A percentile compares a stretch with the other conserved stretches of the same genome.
These are phyloP conservation scores for Amphimallon solstitiale DNA, from an alignment of 2,888 invertebrate species.

Conservation along the genomic window DNA sequence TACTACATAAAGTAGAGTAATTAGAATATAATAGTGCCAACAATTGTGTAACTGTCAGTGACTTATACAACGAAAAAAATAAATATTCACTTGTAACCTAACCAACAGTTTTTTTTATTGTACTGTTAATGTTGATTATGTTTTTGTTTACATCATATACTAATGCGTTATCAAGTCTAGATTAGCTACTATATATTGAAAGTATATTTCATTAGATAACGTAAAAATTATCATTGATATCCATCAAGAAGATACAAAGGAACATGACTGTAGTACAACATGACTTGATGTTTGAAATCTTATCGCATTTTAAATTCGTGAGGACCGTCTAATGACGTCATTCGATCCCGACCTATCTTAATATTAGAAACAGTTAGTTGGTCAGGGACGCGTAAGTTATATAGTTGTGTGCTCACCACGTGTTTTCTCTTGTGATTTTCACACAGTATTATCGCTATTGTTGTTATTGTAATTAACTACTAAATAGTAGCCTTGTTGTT, in stretches of 20 bases:
- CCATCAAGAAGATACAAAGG: too few species aligned
- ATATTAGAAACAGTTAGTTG: constrained; percentile 61
- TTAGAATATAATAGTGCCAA: background rate
- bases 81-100: constrained; percentile 21
- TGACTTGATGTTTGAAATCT: background rate
- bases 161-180: constrained; percentile 25
- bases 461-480: constrained; percentile 21
- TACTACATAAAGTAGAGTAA: background rate
- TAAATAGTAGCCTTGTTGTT: constrained; percentile 29
- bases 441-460: constrained; percentile 28
- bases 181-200: constrained; percentile 6
- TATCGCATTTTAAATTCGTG: constrained; percentile 44
- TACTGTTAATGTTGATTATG: constrained; percentile 14
- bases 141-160: constrained; percentile 20
- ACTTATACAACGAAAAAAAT: background rate
- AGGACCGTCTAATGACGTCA: constrained; percentile 48
- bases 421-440: constrained; percentile 36
- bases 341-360: constrained; percentile 59
- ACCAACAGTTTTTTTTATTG: constrained; percentile 15
- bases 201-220: too few species aligned
- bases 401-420: constrained; percentile 37
- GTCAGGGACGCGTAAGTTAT: constrained; percentile 55
- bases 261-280: too few species aligned
- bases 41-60: background rate
- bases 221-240: too few species aligned